These are phyloP conservation scores for Rhinolophus ferrumequinum DNA, from an alignment of 2,113 vertebrate genomes.

Conservation along the genomic window DNA sequence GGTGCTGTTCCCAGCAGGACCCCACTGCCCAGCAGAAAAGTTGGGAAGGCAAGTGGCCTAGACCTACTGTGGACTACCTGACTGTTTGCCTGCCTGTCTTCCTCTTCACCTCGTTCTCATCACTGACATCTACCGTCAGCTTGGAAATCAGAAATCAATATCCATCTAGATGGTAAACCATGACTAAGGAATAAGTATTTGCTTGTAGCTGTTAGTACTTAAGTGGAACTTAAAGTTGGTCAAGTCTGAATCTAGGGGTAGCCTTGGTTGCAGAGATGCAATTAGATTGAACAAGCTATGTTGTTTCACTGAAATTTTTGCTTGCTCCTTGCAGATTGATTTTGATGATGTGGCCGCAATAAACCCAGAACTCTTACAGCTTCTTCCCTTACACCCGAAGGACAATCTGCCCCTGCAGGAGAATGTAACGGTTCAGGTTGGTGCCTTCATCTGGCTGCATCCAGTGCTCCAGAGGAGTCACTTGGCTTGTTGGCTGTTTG, in stretches of 20 bases:
- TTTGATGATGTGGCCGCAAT: constrained; percentile 83
- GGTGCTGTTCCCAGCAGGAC: constrained; percentile 6
- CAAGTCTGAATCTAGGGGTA: constrained; percentile 20
- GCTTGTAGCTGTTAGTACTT: constrained; percentile 36
- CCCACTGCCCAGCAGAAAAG: neutral
- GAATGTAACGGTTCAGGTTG: constrained; percentile 85
- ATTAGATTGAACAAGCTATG: neutral
- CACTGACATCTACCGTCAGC: constrained; percentile 26
- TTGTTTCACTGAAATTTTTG: constrained; percentile 20
- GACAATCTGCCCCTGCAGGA: constrained; percentile 85
- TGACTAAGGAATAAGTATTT: constrained; percentile 38
- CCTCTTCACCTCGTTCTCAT: constrained; percentile 48
- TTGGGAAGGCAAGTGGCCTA: constrained; percentile 8
- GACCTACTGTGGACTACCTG: neutral
- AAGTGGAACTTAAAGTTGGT: constrained; percentile 47
- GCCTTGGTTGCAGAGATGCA: neutral
- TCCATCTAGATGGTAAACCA: constrained; percentile 72
- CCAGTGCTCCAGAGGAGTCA: neutral
- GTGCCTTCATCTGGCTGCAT: constrained; percentile 19
- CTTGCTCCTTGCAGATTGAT: constrained; percentile 83
- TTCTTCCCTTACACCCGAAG: constrained; percentile 77
- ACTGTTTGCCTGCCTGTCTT: neutral
- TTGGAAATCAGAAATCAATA: constrained; percentile 56
- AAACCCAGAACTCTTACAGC: constrained; percentile 85
- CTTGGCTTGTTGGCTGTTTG: neutral